phyloP scores from a whole-genome alignment of 2,888 invertebrate species.

The Cistogaster globosa region DNA sequence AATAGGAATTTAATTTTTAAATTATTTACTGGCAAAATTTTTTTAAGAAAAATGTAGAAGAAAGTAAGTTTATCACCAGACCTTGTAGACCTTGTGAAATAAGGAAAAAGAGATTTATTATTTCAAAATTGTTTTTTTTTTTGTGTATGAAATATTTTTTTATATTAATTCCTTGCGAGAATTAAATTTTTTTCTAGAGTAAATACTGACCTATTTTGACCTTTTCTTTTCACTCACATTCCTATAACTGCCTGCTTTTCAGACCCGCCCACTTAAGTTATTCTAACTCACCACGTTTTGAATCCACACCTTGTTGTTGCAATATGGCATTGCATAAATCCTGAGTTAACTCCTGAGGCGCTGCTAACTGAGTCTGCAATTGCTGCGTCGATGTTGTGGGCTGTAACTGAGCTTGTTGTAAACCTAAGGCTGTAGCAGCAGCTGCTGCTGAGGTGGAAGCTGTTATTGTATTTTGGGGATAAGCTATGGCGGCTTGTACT shows the following conservation, averaged over 20 bases:
- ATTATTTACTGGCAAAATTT: no score
- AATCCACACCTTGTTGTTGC: conserved; percentile 81
- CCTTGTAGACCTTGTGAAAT: background rate
- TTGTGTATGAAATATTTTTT: no score
- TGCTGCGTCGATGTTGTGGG: conserved; percentile 71
- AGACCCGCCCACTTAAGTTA: conserved; percentile 65
- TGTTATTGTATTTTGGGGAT: conserved; percentile 78
- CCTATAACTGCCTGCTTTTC: conserved; percentile 19
- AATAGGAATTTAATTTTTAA: no score
- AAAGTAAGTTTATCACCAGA: no score
- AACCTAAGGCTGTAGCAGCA: conserved; percentile 70
- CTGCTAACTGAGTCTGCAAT: conserved; percentile 78
- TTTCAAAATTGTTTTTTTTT: no score
- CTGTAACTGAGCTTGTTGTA: conserved; percentile 69
- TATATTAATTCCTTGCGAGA: background rate
- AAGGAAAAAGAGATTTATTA: background rate
- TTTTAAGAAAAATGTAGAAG: no score
- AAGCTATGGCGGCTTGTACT: conserved; percentile 77
- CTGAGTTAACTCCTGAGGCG: conserved; percentile 82
- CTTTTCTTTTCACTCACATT: conserved; percentile 8
- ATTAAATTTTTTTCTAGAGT: no score
- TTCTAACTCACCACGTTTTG: conserved; percentile 78
- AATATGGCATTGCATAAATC: conserved; percentile 83
- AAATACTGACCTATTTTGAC: conserved; percentile 59
- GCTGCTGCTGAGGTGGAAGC: conserved; percentile 75